Evolutionary conservation across 1,140 invertebrate species (phyloP), one percentile per base, ranked within the genome.

Genomic region (Agrypnia vestita): DNA sequence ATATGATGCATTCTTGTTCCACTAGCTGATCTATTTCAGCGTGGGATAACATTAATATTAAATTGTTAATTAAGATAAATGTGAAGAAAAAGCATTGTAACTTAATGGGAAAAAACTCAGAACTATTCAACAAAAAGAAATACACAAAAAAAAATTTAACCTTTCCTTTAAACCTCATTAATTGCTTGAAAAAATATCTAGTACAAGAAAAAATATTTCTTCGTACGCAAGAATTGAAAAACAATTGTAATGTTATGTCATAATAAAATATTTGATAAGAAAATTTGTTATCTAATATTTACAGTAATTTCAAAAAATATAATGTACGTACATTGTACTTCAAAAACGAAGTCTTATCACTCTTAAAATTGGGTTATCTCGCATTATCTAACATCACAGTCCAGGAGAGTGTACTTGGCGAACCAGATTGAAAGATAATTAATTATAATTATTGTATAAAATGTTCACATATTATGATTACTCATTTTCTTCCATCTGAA

Each of bases 1-100:
- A 90, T 90, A 90, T 90, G 89, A 89, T 87, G 86, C 85, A 90
- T 90, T 90, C 89, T 89, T 90, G 89, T 88, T 74, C 78, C 77
- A 79, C 74, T 53, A 17, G 13, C 73, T 51, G 21, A 74, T 77
- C 12, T 56, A 35, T 35, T 3, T 71, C 15, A 46, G 59, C 11
- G 76, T 56, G 80, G 74, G 46, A 69, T 82, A 55, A 71, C 67
- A 83, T 75, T 62, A 53, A 73, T 15, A 72, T 72, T 72, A 78
- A 19, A 25, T 21, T 61, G 46, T 35, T 78, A 13, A n/a, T 51
- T 79, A 73, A 67, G 12, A 49, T 46, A 78, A 35, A 78, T 19
- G n/a, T 53, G 11, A 67, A 12, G 21, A 44, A 73, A 47, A 61
- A 61, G 11, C 49, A 51, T n/a, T n/a, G n/a, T n/a, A 12, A 51